These are phyloP conservation scores for Seriola rivoliana DNA, from an alignment of 2,113 vertebrate genomes.

Conservation along the genomic window DNA sequence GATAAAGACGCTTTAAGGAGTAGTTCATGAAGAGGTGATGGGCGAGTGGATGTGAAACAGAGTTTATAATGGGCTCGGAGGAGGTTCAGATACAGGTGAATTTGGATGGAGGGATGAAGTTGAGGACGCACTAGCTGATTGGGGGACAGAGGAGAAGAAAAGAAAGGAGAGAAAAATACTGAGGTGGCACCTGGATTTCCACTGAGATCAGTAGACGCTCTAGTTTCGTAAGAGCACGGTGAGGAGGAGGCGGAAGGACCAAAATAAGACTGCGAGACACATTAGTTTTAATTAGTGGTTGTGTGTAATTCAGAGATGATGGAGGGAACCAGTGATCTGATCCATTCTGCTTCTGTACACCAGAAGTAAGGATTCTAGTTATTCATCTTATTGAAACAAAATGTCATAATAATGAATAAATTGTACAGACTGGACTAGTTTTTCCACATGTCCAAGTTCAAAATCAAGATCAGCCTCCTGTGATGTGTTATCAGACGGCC, in stretches of 20 bases:
- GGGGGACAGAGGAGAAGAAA: conserved; percentile 7
- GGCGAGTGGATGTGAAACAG: conserved; percentile 9
- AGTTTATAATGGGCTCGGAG: conserved; percentile 25
- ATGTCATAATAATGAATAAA: conserved; percentile 9
- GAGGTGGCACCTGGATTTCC: conserved; percentile 40
- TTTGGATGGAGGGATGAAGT: conserved; percentile 15
- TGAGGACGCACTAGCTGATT: conserved; percentile 33
- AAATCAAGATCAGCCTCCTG: conserved; percentile 14
- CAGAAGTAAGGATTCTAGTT: conserved; percentile 25
- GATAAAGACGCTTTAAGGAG: not conserved
- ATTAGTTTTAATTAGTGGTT: conserved; percentile 20
- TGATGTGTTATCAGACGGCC: conserved; percentile 10
- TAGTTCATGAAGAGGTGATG: conserved; percentile 5
- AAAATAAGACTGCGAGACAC: conserved; percentile 5
- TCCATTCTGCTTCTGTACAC: conserved; percentile 11
- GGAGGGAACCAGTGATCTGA: conserved; percentile 14
- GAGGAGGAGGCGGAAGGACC: conserved; percentile 1
- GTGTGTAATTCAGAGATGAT: conserved; percentile 1
- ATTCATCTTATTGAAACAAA: conserved; percentile 26
- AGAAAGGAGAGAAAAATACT: conserved; percentile 25
- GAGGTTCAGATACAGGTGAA: conserved; percentile 33
- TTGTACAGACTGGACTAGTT: not conserved
- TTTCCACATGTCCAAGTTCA: not conserved
- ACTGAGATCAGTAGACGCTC: conserved; percentile 3
- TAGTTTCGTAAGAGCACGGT: conserved; percentile 1